Percentiles rank a stretch among this genome's conserved stretches.
phyloP scores from a whole-genome alignment of 2,113 vertebrate genomes.

The Cyprinodon variegatus region DNA sequence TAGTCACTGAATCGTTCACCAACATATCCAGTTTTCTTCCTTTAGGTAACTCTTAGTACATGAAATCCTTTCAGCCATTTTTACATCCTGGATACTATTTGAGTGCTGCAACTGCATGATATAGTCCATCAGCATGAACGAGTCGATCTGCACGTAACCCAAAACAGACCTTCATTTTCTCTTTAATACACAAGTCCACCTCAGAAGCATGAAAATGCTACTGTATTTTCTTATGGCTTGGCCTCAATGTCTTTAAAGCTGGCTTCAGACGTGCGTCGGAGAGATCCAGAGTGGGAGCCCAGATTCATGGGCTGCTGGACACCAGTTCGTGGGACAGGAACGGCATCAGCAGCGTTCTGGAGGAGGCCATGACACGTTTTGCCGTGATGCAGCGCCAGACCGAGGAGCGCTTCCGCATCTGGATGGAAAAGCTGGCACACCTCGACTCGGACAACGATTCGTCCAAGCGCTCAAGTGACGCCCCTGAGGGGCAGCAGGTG shows the following conservation, averaged over 20 bases:
- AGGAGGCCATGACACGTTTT: constrained; percentile 94
- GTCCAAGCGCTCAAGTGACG: constrained; percentile 85
- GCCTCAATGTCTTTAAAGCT: constrained; percentile 98
- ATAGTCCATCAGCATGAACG: constrained; percentile 79
- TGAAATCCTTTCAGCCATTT: constrained; percentile 67
- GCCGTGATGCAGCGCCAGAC: constrained; percentile 93
- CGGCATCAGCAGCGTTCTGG: constrained; percentile 90
- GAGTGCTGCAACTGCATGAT: constrained; percentile 76
- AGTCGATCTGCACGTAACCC: constrained; percentile 76
- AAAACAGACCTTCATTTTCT: constrained; percentile 70
- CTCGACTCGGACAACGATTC: constrained; percentile 90
- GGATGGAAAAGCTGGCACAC: constrained; percentile 90
- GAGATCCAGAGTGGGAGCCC: constrained; percentile 86
- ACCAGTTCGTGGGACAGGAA: constrained; percentile 89
- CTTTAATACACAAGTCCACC: constrained; percentile 74
- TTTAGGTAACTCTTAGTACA: constrained; percentile 43
- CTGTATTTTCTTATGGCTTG: constrained; percentile 88
- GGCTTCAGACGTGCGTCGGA: constrained; percentile 87
- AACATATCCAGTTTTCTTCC: constrained; percentile 37
- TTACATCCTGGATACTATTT: constrained; percentile 68
- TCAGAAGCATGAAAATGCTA: constrained; percentile 75
- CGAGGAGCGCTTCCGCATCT: constrained; percentile 89
- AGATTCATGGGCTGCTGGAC: constrained; percentile 90
- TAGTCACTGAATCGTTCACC: constrained; percentile 15
- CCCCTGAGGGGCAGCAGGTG: constrained; percentile 79